Evolutionary conservation across 2,888 invertebrate genomes (phyloP).

Genomic region (Bibio marci): DNA sequence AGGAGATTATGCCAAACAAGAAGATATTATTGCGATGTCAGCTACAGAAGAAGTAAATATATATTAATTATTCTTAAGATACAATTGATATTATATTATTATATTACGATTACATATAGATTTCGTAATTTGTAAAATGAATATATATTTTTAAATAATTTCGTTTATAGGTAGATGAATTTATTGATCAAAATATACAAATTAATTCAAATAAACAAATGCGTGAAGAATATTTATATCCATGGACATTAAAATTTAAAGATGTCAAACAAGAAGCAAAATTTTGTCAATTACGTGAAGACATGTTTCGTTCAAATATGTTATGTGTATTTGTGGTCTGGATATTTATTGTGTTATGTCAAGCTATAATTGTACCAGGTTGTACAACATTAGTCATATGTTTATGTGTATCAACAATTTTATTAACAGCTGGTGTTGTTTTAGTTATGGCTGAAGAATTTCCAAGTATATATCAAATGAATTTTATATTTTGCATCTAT

Average conservation of each 20-base stretch:
- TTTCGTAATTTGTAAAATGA: too few relatives aligned
- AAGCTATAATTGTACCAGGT: conserved; percentile 53
- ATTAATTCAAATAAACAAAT: conserved; percentile 80
- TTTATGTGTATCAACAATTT: conserved; percentile 46
- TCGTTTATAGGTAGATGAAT: conserved; percentile 50
- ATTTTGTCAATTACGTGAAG: conserved; percentile 75
- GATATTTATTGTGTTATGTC: conserved; percentile 69
- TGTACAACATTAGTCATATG: conserved; percentile 41
- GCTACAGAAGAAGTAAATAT: conserved; percentile 23
- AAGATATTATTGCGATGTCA: conserved; percentile 22
- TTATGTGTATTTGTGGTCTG: conserved; percentile 82
- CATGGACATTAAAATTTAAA: conserved; percentile 76
- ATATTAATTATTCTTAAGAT: not conserved
- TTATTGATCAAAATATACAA: conserved; percentile 72
- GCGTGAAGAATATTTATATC: conserved; percentile 69
- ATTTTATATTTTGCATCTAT: too few relatives aligned
- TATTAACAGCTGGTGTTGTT: conserved; percentile 51
- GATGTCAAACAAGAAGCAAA: conserved; percentile 63
- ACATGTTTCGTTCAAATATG: conserved; percentile 90
- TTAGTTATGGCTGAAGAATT: conserved; percentile 83
- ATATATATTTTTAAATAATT: not conserved
- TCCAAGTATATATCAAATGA: conserved; percentile 18
- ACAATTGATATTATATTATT: not conserved
- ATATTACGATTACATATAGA: too few relatives aligned
- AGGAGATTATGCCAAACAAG: conserved; percentile 18